Conservation (phyloP, 2,888 invertebrate genomes). For the Isoperla grammatica region DNA sequence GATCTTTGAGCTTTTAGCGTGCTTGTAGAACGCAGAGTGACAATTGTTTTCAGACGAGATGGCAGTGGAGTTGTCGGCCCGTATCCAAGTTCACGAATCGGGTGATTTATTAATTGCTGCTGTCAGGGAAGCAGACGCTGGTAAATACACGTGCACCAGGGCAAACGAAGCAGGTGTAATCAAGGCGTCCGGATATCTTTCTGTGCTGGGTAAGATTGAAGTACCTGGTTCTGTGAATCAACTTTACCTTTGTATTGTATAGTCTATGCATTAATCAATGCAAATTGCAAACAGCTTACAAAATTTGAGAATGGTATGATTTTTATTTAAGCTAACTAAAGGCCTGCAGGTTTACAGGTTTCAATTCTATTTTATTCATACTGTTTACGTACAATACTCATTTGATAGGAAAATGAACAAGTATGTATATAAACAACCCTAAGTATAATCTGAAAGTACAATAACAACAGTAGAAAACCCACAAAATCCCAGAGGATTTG, state of each 20-base stretch:
- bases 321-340: neutral
- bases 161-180: conserved; percentile 86
- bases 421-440: too few relatives aligned
- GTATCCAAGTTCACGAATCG: conserved; percentile 78
- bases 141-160: conserved; percentile 83
- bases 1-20: conserved; percentile 1
- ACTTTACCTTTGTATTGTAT: neutral
- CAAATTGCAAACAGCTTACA: too few relatives aligned
- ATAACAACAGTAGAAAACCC: too few relatives aligned
- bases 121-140: conserved; percentile 76
- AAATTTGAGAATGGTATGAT: neutral
- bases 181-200: conserved; percentile 73
- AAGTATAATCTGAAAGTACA: too few relatives aligned
- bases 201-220: conserved; percentile 65
- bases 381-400: too few relatives aligned
- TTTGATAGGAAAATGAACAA: too few relatives aligned
- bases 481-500: too few relatives aligned
- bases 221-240: neutral
- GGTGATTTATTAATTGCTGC: conserved; percentile 86
- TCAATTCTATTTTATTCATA: too few relatives aligned
- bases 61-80: conserved; percentile 57
- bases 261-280: too few relatives aligned
- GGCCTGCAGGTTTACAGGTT: neutral
- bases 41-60: conserved; percentile 49
- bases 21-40: conserved; percentile 10